Percentiles rank a stretch among this genome's conserved stretches.
Conservation (phyloP, 2,888 invertebrate species). For the Eupeodes latifasciatus region DNA sequence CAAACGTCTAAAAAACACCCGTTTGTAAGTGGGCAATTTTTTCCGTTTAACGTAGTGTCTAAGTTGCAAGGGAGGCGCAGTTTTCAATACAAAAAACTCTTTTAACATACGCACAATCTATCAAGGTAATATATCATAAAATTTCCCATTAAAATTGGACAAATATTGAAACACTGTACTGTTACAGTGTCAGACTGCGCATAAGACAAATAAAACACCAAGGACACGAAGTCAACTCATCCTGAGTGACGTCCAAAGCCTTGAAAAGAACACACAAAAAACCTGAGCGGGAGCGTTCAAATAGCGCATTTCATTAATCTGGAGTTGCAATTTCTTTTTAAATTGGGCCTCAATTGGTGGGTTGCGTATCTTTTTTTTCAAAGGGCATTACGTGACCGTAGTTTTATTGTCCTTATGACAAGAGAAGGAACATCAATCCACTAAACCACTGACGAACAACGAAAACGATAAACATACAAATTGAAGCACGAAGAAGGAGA, state of each 20-base stretch:
- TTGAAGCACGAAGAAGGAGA: constrained; percentile 53
- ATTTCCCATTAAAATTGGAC: constrained; percentile 53
- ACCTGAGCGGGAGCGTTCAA: constrained; percentile 77
- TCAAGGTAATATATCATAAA: constrained; percentile 54
- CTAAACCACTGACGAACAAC: constrained; percentile 1
- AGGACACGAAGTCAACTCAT: constrained; percentile 12
- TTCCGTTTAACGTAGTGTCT: no score
- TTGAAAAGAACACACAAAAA: constrained; percentile 6
- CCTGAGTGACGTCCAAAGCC: not conserved
- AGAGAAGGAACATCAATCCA: constrained; percentile 33
- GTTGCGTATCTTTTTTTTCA: constrained; percentile 59
- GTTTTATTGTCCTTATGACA: constrained; percentile 71
- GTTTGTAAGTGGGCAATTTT: no score
- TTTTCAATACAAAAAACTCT: constrained; percentile 8
- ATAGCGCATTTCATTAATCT: constrained; percentile 82
- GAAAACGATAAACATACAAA: constrained; percentile 16
- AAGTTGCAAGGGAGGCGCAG: no score
- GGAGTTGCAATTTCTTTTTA: constrained; percentile 72
- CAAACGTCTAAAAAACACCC: no score
- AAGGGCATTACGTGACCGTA: constrained; percentile 70
- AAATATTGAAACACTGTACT: constrained; percentile 30
- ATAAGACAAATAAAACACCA: not conserved
- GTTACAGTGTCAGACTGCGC: not conserved
- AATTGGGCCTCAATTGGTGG: constrained; percentile 73
- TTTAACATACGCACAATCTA: constrained; percentile 68